Base-by-base conservation (phyloP, 1,140 invertebrate species). In the Arion vulgaris region DNA sequence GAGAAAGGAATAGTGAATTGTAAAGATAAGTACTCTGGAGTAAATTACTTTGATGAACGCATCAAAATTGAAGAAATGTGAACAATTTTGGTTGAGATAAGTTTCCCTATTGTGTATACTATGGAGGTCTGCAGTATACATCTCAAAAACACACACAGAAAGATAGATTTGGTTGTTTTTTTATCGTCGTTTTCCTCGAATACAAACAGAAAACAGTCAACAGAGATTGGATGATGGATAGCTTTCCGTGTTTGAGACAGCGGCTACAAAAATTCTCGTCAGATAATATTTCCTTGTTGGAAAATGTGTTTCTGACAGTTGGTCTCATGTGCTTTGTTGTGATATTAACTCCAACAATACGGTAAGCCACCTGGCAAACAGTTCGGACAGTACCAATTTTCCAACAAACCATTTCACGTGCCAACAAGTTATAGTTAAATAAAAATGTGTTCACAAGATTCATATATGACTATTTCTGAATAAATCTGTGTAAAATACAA, bases 261-360 rank as follows among this genome's bases (percentile, higher is more conserved):
- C n/a, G 17, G 28, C 7, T 32, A 23, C n/a, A 34, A 66, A 66
- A 28, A 66, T 32, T 66, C 62, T 66, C 17, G 28, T 32, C 62
- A 66, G 62, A 66, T 66, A 66, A 28, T 32, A 28, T 66, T 28
- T 66, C 62, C 9, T 57, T 7, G 19, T 28, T 28, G 62, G 19
- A 32, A 66, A 66, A 66, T 66, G 62, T 32, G 62, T 66, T 66
- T 66, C 32, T 66, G 62, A 66, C 62, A 66, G n/a, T 66, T 17
- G 26, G 51, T 9, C 51, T 57, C 51, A 57, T 57, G 51, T 15
- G 23, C 51, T 26, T 57, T 57, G 51, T 19, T 57, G 9, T 57
- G 51, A 4, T 23, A 57, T 26, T 57, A 57, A 57, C 9, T 15
- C 51, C n/a, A n/a, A n/a, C n/a, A n/a, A n/a, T n/a, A n/a, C n/a